Conservation (phyloP, 1,140 invertebrate species). For the Dysdera silvatica region DNA sequence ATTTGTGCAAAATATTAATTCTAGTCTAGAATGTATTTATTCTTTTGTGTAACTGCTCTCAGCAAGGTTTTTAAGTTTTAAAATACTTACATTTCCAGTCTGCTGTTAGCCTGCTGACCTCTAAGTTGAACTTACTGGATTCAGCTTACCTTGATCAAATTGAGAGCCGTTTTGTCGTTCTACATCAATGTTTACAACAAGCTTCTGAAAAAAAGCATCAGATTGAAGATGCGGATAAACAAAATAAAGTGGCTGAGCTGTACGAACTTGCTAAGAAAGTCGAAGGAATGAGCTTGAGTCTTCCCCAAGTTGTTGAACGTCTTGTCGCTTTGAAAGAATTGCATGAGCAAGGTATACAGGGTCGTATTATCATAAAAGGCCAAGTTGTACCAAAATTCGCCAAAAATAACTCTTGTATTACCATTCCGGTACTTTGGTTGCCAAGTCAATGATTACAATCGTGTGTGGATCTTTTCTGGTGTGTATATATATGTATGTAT, state of each 20-base stretch:
- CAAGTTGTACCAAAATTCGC: no score
- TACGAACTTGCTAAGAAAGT: constrained; percentile 79
- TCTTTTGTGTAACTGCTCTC: no score
- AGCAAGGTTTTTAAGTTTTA: no score
- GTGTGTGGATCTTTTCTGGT: no score
- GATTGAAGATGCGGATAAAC: constrained; percentile 62
- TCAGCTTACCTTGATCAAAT: constrained; percentile 70
- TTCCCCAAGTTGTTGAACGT: constrained; percentile 73
- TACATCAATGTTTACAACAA: constrained; percentile 66
- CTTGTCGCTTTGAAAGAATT: constrained; percentile 72
- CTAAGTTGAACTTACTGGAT: constrained; percentile 69
- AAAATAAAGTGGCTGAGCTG: constrained; percentile 70
- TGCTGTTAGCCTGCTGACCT: constrained; percentile 63
- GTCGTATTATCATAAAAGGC: not conserved
- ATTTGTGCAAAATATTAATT: no score
- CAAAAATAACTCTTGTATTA: no score
- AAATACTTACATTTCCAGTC: no score
- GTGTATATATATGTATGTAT: no score
- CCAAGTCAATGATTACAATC: no score
- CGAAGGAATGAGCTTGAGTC: constrained; percentile 62
- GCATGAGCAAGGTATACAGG: constrained; percentile 71
- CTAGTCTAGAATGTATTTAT: no score
- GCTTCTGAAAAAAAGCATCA: constrained; percentile 59
- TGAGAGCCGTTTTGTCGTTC: constrained; percentile 62
- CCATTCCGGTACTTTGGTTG: no score